Evolutionary conservation across 1,140 invertebrate species (phyloP).

Genomic region (Cheumatopsyche charites): DNA sequence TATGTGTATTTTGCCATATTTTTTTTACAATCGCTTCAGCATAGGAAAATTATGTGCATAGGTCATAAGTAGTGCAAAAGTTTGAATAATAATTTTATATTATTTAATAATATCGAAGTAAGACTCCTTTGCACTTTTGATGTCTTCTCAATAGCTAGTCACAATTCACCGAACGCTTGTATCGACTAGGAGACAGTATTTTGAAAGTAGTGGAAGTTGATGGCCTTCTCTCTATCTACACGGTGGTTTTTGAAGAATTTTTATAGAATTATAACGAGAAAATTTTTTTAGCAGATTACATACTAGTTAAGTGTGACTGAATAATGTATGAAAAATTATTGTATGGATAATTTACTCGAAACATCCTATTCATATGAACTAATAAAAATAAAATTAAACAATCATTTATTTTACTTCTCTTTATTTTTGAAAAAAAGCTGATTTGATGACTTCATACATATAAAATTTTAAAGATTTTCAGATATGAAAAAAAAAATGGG

Average conservation of each 20-base stretch:
- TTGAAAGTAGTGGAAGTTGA: slow-evolving; percentile 3
- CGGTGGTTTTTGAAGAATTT: slow-evolving; percentile 24
- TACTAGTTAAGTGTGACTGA: background rate
- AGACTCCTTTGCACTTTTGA: slow-evolving; percentile 24
- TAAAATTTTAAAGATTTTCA: too few species aligned
- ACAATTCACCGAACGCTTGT: background rate
- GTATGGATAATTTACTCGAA: slow-evolving; percentile 20
- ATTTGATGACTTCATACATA: too few species aligned
- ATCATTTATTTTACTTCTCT: too few species aligned
- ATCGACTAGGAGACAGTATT: slow-evolving; percentile 7
- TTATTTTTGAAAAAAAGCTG: too few species aligned
- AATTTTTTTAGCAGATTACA: background rate
- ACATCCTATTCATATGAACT: background rate
- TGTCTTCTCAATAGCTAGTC: slow-evolving; percentile 22
- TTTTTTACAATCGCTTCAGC: background rate
- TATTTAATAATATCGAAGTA: slow-evolving; percentile 15
- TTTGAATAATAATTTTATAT: background rate
- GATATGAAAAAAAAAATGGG: too few species aligned
- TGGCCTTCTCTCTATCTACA: slow-evolving; percentile 29
- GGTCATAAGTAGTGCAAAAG: background rate
- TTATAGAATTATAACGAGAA: slow-evolving; percentile 4
- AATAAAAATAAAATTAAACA: too few species aligned
- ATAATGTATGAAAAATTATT: slow-evolving; percentile 12
- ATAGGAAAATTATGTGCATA: background rate
- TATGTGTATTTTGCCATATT: slow-evolving; percentile 15